phyloP scores from a whole-genome alignment of 30 jellyfish, hydroid and myxozoan species.

The Nemopilema nomurai region DNA sequence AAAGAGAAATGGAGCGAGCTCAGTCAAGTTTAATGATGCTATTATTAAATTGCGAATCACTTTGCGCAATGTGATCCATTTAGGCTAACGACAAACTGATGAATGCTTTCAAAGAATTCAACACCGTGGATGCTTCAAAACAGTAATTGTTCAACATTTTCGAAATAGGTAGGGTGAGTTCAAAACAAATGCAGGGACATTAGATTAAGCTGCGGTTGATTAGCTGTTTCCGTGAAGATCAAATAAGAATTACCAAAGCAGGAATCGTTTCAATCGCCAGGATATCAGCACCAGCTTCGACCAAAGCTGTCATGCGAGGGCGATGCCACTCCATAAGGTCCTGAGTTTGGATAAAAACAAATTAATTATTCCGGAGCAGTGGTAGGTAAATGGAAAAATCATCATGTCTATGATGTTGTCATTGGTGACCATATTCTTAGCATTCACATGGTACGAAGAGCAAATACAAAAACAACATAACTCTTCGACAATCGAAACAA shows the following conservation, averaged over 20 bases:
- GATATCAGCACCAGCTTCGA: constrained; percentile 57
- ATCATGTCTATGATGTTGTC: background rate
- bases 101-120: too few species aligned
- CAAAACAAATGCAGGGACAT: too few species aligned
- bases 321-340: constrained; percentile 80
- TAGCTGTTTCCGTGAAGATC: too few species aligned
- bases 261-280: constrained; percentile 77
- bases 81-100: background rate
- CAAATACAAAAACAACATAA: too few species aligned
- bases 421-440: background rate
- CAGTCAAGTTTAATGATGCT: background rate
- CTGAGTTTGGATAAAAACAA: constrained; percentile 1
- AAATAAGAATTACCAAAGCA: constrained; percentile 55
- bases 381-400: background rate
- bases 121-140: too few species aligned
- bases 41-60: too few species aligned
- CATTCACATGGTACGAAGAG: too few species aligned
- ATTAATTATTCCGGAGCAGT: background rate
- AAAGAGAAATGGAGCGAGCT: background rate
- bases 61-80: too few species aligned
- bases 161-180: too few species aligned
- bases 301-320: constrained; percentile 43
- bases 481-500: too few species aligned
- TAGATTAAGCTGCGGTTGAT: too few species aligned
- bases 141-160: too few species aligned